A percentile compares a stretch with the other conserved stretches of the same genome.
phyloP scores from a whole-genome alignment of 2,888 invertebrate genomes.

The Brachypterus glaber region DNA sequence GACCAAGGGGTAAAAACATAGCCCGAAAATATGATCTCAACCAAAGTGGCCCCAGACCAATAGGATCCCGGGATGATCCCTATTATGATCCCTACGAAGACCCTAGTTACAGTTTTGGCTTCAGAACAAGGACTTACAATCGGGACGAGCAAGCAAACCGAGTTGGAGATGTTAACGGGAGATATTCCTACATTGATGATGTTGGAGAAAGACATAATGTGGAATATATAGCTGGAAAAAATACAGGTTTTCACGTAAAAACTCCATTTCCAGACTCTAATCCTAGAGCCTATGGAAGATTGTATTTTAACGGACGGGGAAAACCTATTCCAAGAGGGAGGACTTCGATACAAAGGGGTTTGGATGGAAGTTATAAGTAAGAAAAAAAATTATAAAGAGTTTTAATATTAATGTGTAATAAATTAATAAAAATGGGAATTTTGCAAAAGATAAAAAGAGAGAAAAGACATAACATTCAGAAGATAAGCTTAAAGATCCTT shows the following conservation, averaged over 20 bases:
- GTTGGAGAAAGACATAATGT: slow-evolving; percentile 68
- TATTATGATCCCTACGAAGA: slow-evolving; percentile 68
- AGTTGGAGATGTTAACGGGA: slow-evolving; percentile 42
- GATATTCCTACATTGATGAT: slow-evolving; percentile 65
- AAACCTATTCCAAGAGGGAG: slow-evolving; percentile 57
- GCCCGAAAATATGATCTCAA: slow-evolving; percentile 62
- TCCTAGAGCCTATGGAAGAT: slow-evolving; percentile 50
- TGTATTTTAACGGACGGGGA: slow-evolving; percentile 56
- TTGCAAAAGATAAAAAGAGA: no score
- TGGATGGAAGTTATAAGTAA: slow-evolving; percentile 63
- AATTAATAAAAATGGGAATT: no score
- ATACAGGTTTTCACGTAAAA: slow-evolving; percentile 66
- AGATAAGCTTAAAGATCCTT: no score
- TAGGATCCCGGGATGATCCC: slow-evolving; percentile 58
- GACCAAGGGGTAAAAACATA: slow-evolving; percentile 67
- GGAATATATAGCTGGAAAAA: slow-evolving; percentile 64
- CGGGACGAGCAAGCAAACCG: slow-evolving; percentile 49
- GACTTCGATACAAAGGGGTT: slow-evolving; percentile 60
- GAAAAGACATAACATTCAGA: no score
- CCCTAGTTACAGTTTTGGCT: slow-evolving; percentile 62
- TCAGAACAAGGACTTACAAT: slow-evolving; percentile 57
- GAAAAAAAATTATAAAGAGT: background rate
- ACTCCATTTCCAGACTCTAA: slow-evolving; percentile 60
- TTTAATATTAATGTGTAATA: no score
- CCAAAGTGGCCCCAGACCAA: slow-evolving; percentile 52